Evolutionary conservation across 1,140 invertebrate genomes (phyloP), one percentile per base, ranked within the genome.

Genomic region (Ceratitis capitata): DNA sequence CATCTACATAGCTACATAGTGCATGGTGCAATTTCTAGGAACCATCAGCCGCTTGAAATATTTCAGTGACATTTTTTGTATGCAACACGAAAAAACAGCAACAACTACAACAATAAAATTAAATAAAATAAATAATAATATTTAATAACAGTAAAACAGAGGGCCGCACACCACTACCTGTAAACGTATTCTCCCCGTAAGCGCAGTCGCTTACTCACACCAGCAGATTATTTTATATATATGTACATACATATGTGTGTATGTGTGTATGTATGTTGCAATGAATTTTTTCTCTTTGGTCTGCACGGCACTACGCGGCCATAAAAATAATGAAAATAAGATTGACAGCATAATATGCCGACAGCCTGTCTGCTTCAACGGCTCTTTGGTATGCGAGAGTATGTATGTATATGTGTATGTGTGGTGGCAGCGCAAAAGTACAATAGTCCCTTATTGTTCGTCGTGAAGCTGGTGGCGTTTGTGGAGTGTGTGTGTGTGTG

Each of bases 291-390:
- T 23, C 2, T 32, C 1, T 61, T 69, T 49, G 5, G 23, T 32
- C 26, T 82, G 23, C 2, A 16, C 14, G 42, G 7, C 45, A 82
- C 47, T 47, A 26, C 19, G 26, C 5, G 78, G 32, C n/a, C 78
- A 82, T 82, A 82, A 82, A 82, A 82, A 82, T 82, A 82, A 82
- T 82, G 78, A 82, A 82, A 82, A 82, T 82, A 82, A 82, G 78
- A 82, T 82, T 82, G 78, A 82, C 78, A 82, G 78, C 47, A 51
- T 82, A 47, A 82, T 47, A 82, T 51, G 78, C 47, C 78, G 78
- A 82, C 78, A 82, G 42, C n/a, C 78, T 82, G 78, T 82, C 78
- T 82, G 47, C 78, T 23, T 82, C 61, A 69, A 32, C 61, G 29
- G 7, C 29, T 69, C 61, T 29, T 32, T 69, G 5, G 61, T 69